Conservation (phyloP, 2,113 vertebrate species). For the Holacanthus passer region DNA sequence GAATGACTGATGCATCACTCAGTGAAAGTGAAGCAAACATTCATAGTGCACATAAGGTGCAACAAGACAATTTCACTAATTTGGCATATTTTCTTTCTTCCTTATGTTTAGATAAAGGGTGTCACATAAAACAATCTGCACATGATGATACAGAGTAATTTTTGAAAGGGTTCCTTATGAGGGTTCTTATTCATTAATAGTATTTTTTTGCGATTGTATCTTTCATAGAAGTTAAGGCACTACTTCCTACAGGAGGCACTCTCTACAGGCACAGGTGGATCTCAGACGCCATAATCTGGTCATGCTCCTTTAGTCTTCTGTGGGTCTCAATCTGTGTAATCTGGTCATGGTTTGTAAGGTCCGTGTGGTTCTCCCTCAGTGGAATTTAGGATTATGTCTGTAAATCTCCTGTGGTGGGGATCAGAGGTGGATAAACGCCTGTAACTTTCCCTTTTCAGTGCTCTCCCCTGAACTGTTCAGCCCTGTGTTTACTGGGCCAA, state of each 20-base stretch:
- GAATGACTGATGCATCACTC: too few species aligned
- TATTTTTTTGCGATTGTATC: neutral
- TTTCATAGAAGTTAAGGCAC: neutral
- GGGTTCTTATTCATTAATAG: too few species aligned
- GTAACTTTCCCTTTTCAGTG: slow-evolving; percentile 59
- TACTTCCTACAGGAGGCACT: neutral
- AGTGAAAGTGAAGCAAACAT: too few species aligned
- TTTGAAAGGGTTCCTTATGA: neutral
- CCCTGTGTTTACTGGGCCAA: slow-evolving; percentile 53
- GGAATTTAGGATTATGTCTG: slow-evolving; percentile 80
- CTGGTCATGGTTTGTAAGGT: slow-evolving; percentile 72
- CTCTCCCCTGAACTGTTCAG: slow-evolving; percentile 49
- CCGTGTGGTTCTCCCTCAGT: slow-evolving; percentile 65
- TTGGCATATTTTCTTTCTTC: too few species aligned
- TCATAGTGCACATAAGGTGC: too few species aligned
- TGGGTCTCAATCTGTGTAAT: slow-evolving; percentile 76
- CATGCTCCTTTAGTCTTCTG: slow-evolving; percentile 72
- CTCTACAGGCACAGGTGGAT: slow-evolving; percentile 39
- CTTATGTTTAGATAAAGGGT: too few species aligned
- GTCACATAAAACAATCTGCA: too few species aligned
- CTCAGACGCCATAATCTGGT: slow-evolving; percentile 65
- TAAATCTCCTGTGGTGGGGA: slow-evolving; percentile 70
- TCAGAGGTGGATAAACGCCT: slow-evolving; percentile 68
- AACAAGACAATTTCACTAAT: too few species aligned
- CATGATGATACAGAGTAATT: neutral